Evolutionary conservation across 2,113 vertebrate species (phyloP).

Genomic region (Electrona antarctica): DNA sequence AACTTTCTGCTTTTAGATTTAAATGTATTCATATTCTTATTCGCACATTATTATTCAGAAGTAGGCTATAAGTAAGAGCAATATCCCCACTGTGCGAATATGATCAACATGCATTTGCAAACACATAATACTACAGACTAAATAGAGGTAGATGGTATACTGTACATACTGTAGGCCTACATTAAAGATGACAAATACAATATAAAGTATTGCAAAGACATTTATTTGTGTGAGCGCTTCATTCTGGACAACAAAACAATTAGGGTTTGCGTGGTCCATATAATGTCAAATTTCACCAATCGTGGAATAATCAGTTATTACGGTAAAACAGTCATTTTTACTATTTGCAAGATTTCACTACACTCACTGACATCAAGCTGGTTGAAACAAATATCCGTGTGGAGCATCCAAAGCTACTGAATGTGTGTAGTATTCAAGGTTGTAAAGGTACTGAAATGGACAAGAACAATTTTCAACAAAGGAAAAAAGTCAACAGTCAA

Average conservation of each 20-base stretch:
- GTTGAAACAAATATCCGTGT: not conserved
- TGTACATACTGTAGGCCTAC: not conserved
- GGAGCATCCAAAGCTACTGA: not conserved
- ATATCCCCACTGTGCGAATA: no score
- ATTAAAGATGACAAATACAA: not conserved
- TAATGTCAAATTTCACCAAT: not conserved
- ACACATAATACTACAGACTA: no score
- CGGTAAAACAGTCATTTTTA: not conserved
- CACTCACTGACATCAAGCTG: not conserved
- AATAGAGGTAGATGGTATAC: not conserved
- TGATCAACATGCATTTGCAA: no score
- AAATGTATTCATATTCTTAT: no score
- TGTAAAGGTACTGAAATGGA: not conserved
- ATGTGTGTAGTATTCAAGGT: not conserved
- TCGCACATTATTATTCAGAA: no score
- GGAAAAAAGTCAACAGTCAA: not conserved
- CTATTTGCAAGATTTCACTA: not conserved
- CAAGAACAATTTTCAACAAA: not conserved
- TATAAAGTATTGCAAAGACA: conserved; percentile 16
- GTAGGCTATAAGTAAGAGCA: no score
- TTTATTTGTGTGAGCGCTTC: conserved; percentile 38
- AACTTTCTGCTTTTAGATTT: no score
- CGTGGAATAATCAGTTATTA: not conserved
- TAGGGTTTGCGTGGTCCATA: not conserved
- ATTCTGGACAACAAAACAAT: conserved; percentile 16